Percentiles rank a stretch among this genome's conserved stretches.
These are phyloP conservation scores for Drosophila mettleri DNA, from an alignment of 2,888 invertebrate species.

Conservation along the genomic window DNA sequence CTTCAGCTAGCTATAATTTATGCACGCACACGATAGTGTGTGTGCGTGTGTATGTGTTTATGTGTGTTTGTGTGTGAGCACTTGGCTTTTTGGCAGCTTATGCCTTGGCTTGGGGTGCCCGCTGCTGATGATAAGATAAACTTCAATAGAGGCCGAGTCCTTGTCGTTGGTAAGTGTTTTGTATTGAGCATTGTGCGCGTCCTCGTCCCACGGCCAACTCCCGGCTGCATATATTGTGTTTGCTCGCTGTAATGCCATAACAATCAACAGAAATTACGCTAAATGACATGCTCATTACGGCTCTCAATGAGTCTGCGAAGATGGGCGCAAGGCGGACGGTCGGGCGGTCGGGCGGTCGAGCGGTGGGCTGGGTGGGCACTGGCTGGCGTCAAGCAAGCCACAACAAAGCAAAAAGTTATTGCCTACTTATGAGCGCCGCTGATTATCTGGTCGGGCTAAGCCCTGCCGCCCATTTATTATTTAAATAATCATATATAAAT, in stretches of 20 bases:
- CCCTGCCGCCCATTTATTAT: conserved; percentile 65
- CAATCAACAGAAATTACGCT: conserved; percentile 77
- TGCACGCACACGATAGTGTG: conserved; percentile 24
- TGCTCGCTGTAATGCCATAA: conserved; percentile 72
- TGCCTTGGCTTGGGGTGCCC: conserved; percentile 2
- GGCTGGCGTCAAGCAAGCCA: conserved; percentile 26
- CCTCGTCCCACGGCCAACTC: background rate
- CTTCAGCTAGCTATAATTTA: conserved; percentile 50
- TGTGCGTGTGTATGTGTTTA: background rate
- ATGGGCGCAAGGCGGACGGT: background rate
- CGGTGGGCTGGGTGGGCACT: background rate
- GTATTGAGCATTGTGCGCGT: conserved; percentile 41
- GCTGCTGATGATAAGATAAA: conserved; percentile 72
- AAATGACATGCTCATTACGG: conserved; percentile 78
- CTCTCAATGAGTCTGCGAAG: conserved; percentile 34
- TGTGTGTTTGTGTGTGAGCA: conserved; percentile 7
- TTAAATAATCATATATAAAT: conserved; percentile 76
- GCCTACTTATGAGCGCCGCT: conserved; percentile 73
- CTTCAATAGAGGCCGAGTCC: conserved; percentile 42
- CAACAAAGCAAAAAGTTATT: conserved; percentile 73
- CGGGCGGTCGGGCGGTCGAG: background rate
- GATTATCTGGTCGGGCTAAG: conserved; percentile 51
- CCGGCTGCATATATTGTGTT: conserved; percentile 4
- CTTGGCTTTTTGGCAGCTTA: conserved; percentile 46
- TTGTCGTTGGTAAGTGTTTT: conserved; percentile 42